Percentiles rank a stretch among this genome's conserved stretches.
These are phyloP conservation scores for Alauda arvensis DNA, from an alignment of 2,797 vertebrate species.

Conservation along the genomic window DNA sequence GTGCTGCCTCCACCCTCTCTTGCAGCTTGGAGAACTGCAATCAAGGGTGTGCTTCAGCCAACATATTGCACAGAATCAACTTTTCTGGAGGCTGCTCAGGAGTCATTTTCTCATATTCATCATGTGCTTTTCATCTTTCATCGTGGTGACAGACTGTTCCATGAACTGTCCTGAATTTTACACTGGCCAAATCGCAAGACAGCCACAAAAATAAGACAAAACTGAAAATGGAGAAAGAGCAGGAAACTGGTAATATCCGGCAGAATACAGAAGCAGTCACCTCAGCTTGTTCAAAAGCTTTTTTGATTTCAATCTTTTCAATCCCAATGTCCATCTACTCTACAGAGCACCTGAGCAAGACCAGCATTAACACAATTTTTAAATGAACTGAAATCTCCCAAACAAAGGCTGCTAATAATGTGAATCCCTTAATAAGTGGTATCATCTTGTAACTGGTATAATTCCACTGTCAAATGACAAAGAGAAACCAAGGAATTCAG, in stretches of 20 bases:
- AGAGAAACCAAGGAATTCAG: not conserved
- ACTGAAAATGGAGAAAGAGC: not conserved
- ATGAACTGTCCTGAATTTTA: not conserved
- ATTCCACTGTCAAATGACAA: not conserved
- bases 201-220: not conserved
- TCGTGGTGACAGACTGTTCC: not conserved
- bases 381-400: not conserved
- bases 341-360: not conserved
- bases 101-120: not conserved
- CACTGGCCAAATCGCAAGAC: not conserved
- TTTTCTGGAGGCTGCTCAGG: not conserved
- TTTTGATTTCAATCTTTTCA: not conserved
- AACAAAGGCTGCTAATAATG: not conserved
- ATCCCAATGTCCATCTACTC: not conserved
- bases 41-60: not conserved
- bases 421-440: not conserved
- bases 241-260: not conserved
- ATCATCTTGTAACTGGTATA: not conserved
- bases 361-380: not conserved
- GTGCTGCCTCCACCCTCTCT: slow-evolving; percentile 87
- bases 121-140: not conserved
- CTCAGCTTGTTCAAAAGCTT: not conserved
- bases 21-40: slow-evolving; percentile 83
- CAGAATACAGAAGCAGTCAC: not conserved
- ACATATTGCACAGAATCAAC: not conserved